Base-by-base conservation (phyloP, 37 sponge, comb jelly and placozoan species). In the Cladorhizidae sp. region DNA sequence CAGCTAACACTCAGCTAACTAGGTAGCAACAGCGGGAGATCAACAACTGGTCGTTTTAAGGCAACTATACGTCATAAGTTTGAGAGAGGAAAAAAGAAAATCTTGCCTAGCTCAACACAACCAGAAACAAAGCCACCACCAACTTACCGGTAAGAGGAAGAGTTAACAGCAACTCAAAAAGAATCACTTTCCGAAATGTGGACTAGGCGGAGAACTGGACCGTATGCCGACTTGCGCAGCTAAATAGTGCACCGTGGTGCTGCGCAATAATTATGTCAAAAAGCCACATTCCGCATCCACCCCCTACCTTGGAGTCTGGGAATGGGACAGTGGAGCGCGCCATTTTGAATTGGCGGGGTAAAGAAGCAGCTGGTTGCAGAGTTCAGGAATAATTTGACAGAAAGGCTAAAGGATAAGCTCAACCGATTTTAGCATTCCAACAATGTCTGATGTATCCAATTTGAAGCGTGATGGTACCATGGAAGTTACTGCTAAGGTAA, bases 381-480 rank as follows among this genome's bases (percentile, higher is more conserved):
- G 12, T 17, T 8, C 61, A 5, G 61, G 28, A 26, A 59, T 59
- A 5, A 17, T 18, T 59, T 17, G 61, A 59, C 3, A 28, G n/a
- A 28, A 26, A 59, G 28, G n/a, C 12, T 54, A 59, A 59, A 12
- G 49, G 28, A 54, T 54, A 59, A 12, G 12, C 18, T 26, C 49
- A 45, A n/a, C 9, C 9, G 49, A 9, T 45, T 45, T 45, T 45
- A 45, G 32, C 20, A 7, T 11, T 31, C 36, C 35, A 22, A 74
- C 14, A 55, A 74, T 74, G 74, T 42, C 57, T 32, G 87, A 79
- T 9, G 38, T 14, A 49, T 76, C 92, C 14, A 29, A 59, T 39
- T 82, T 93, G 32, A 93, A 93, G 73, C 67, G 89, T n/a, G 89
- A 93, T 29, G 80, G 76, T 0, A 93, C 93, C 67, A 91, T 91